Percentiles rank a stretch among this genome's conserved stretches.
These are phyloP conservation scores for Ptychadena robeensis DNA, from an alignment of 2,797 vertebrate genomes.

Conservation along the genomic window DNA sequence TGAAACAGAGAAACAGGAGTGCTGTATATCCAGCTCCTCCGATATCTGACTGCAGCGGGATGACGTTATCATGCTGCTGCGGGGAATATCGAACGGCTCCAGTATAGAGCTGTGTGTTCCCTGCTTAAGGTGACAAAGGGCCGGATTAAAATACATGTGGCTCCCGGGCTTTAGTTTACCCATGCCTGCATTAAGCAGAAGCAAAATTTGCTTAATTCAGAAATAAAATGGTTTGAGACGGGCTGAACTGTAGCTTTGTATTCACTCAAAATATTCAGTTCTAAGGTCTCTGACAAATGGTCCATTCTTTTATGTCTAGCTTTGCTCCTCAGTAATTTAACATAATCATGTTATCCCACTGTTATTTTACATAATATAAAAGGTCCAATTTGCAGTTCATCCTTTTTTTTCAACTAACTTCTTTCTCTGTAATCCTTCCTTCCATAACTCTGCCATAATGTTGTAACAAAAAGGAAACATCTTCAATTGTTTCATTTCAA, in stretches of 20 bases:
- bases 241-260: not conserved
- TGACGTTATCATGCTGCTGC: too few relatives aligned
- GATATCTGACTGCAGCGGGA: too few relatives aligned
- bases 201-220: not conserved
- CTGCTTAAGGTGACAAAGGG: too few relatives aligned
- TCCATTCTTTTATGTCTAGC: not conserved
- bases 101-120: too few relatives aligned
- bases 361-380: not conserved
- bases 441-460: not conserved
- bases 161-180: too few relatives aligned
- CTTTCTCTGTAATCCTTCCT: not conserved
- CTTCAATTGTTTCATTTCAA: slow-evolving; percentile 49
- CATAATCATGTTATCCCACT: not conserved
- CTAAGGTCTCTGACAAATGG: not conserved
- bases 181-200: too few relatives aligned
- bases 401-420: not conserved
- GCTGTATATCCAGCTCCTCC: too few relatives aligned
- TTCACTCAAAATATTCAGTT: not conserved
- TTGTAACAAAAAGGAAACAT: slow-evolving; percentile 21
- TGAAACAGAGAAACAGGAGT: too few relatives aligned
- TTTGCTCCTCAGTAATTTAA: not conserved
- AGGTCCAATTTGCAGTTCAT: not conserved
- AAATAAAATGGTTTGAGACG: not conserved
- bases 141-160: too few relatives aligned
- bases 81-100: too few relatives aligned